phyloP scores from a whole-genome alignment of 2,888 invertebrate genomes.

The Sturmia bella region DNA sequence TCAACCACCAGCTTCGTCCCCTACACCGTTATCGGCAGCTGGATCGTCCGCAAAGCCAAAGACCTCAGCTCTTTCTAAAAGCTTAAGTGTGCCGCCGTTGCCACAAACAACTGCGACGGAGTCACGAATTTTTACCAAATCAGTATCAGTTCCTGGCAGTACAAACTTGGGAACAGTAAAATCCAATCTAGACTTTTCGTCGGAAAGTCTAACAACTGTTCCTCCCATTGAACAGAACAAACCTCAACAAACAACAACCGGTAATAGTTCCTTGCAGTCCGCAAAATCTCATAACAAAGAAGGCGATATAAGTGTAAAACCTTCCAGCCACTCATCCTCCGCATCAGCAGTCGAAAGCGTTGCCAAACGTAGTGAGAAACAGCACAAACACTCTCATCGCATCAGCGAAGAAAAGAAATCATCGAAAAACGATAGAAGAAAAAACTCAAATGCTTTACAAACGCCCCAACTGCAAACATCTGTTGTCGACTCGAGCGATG shows the following conservation, averaged over 20 bases:
- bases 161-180: constrained; percentile 80
- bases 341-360: constrained; percentile 58
- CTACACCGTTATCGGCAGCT: constrained; percentile 77
- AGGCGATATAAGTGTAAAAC: constrained; percentile 77
- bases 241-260: constrained; percentile 60
- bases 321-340: constrained; percentile 33
- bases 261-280: constrained; percentile 67
- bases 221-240: constrained; percentile 61
- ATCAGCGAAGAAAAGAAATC: constrained; percentile 78
- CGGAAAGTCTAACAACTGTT: constrained; percentile 37
- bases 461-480: constrained; percentile 74
- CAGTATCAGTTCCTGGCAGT: constrained; percentile 81
- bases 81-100: constrained; percentile 78
- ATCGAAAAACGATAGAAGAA: constrained; percentile 73
- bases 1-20: constrained; percentile 67
- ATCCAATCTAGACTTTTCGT: constrained; percentile 58
- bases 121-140: constrained; percentile 77
- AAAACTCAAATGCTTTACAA: constrained; percentile 74
- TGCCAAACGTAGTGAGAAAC: constrained; percentile 75
- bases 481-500: constrained; percentile 74
- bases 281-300: constrained; percentile 70
- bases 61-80: constrained; percentile 78
- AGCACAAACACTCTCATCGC: constrained; percentile 79
- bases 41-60: constrained; percentile 77
- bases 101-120: constrained; percentile 66